Percentiles rank a stretch among this genome's conserved stretches.
Conservation (phyloP, 2,113 vertebrate species). For the Pholis gunnellus region DNA sequence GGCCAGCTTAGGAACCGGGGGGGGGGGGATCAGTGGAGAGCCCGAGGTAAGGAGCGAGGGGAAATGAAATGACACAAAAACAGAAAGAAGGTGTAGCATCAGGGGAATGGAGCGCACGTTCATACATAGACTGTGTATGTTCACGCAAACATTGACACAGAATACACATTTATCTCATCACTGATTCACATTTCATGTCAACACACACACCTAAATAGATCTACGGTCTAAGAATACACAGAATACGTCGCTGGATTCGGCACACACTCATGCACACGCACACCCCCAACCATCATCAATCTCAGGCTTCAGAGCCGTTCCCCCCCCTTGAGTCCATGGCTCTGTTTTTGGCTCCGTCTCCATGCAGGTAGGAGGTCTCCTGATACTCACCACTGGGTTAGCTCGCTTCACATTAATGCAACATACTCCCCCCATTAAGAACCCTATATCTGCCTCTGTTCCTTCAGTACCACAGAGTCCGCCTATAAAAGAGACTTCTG, state of each 20-base stretch:
- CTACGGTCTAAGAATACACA: constrained; percentile 36
- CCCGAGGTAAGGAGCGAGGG: constrained; percentile 65
- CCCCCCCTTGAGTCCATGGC: constrained; percentile 80
- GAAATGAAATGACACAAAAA: constrained; percentile 77
- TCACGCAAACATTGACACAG: constrained; percentile 10
- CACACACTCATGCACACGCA: constrained; percentile 30
- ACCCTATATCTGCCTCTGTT: constrained; percentile 30
- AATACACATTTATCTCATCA: constrained; percentile 38
- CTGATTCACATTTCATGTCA: constrained; percentile 20
- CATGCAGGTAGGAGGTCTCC: constrained; percentile 82
- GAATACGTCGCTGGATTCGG: constrained; percentile 32
- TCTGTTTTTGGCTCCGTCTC: constrained; percentile 83
- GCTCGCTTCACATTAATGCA: constrained; percentile 79
- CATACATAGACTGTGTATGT: constrained; percentile 31
- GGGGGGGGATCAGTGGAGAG: constrained; percentile 59
- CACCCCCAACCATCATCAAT: constrained; percentile 82
- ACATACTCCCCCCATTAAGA: constrained; percentile 68
- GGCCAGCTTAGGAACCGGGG: constrained; percentile 58
- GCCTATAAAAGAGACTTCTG: constrained; percentile 33
- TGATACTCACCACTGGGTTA: constrained; percentile 80
- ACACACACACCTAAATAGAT: constrained; percentile 26
- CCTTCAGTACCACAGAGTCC: constrained; percentile 13
- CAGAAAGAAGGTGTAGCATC: constrained; percentile 48
- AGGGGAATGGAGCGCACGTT: constrained; percentile 30
- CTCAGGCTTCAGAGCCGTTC: constrained; percentile 78